Conservation (phyloP, 2,797 vertebrate genomes). For the Lacerta viridis region DNA sequence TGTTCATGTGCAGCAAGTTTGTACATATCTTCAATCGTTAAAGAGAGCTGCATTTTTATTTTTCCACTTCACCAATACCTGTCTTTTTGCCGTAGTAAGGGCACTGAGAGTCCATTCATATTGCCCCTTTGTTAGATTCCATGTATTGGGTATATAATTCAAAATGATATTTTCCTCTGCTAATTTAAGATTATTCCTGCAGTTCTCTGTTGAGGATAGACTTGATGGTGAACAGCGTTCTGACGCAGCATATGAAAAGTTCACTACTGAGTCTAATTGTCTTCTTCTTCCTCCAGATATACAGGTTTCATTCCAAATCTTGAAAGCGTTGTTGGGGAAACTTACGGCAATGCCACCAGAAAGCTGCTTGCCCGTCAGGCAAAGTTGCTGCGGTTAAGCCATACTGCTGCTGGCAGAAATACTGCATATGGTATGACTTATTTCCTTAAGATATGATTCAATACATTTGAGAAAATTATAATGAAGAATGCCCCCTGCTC, state of each 20-base stretch:
- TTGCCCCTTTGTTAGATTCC: too few relatives aligned
- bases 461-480: neutral
- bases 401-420: neutral
- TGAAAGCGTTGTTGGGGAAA: constrained; percentile 32
- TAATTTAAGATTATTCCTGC: neutral
- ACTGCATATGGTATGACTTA: neutral
- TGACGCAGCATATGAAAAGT: neutral
- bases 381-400: neutral
- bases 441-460: neutral
- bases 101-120: too few relatives aligned
- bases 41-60: too few relatives aligned
- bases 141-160: too few relatives aligned
- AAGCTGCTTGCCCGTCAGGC: constrained; percentile 4
- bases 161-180: too few relatives aligned
- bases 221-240: too few relatives aligned
- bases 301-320: constrained; percentile 35
- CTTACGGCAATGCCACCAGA: constrained; percentile 21
- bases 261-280: neutral
- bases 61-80: too few relatives aligned
- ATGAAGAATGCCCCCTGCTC: neutral
- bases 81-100: too few relatives aligned
- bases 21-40: too few relatives aligned
- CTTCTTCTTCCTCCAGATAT: neutral
- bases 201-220: too few relatives aligned
- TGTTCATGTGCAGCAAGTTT: too few relatives aligned